Conservation (phyloP, 2,113 vertebrate genomes). For the Tricholaema leucomelas region DNA sequence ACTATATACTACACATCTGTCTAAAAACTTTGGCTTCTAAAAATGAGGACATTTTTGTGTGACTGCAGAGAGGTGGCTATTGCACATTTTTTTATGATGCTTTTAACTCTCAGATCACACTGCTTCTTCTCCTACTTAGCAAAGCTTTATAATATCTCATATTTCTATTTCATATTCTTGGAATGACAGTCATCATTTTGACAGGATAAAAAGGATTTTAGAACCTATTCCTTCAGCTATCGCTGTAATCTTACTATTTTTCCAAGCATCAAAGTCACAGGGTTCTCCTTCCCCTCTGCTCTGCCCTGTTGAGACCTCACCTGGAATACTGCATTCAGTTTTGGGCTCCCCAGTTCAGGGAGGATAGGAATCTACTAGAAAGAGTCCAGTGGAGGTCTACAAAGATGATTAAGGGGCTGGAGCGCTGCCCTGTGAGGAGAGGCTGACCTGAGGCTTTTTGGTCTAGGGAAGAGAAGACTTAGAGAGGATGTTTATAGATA, state of each 20-base stretch:
- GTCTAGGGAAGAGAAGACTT: too few species aligned
- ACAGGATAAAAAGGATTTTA: not conserved
- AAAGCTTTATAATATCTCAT: not conserved
- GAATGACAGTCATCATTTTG: not conserved
- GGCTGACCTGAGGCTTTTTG: too few species aligned
- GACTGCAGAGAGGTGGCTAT: not conserved
- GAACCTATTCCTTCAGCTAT: not conserved
- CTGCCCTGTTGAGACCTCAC: too few species aligned
- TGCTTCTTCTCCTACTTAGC: not conserved
- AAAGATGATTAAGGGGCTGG: too few species aligned
- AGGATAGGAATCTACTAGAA: too few species aligned
- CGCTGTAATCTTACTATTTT: conserved; percentile 6
- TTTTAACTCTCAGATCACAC: not conserved
- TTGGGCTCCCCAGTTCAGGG: too few species aligned
- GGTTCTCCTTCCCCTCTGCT: too few species aligned
- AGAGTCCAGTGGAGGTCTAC: too few species aligned
- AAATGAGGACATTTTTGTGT: not conserved
- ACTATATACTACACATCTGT: not conserved
- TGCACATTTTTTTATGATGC: not conserved
- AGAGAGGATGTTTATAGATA: too few species aligned
- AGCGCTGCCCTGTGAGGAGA: too few species aligned
- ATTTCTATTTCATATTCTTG: not conserved
- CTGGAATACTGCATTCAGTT: too few species aligned
- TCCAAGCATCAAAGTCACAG: not conserved
- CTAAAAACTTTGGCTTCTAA: not conserved